Conservation (phyloP, 1,140 invertebrate genomes). For the Watersipora subatra region DNA sequence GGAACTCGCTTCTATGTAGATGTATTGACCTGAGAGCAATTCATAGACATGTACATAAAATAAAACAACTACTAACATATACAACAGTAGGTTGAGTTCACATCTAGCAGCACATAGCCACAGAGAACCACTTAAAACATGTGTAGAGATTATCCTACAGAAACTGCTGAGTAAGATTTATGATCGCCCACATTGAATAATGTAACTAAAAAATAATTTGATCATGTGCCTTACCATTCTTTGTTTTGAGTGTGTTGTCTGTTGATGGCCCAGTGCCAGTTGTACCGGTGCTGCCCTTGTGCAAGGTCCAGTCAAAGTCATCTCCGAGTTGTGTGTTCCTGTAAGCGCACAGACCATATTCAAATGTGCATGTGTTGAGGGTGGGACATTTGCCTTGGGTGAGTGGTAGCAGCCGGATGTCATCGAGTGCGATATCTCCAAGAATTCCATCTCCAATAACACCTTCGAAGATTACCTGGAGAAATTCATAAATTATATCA, state of each 20-base stretch:
- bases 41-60: too few species aligned
- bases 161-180: too few species aligned
- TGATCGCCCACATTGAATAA: too few species aligned
- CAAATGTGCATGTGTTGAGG: neutral
- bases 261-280: neutral
- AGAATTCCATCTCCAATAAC: constrained; percentile 50
- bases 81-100: too few species aligned
- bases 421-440: constrained; percentile 56
- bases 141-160: too few species aligned
- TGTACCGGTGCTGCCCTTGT: neutral
- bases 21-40: constrained; percentile 45
- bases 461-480: constrained; percentile 49
- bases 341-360: neutral
- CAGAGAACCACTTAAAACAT: too few species aligned
- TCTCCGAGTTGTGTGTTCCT: too few species aligned
- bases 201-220: too few species aligned
- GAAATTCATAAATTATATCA: constrained; percentile 13
- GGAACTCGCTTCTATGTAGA: constrained; percentile 25
- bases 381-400: constrained; percentile 4
- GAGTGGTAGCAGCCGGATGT: constrained; percentile 33
- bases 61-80: too few species aligned
- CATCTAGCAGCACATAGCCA: too few species aligned
- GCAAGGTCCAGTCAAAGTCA: neutral
- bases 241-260: constrained; percentile 13
- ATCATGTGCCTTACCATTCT: constrained; percentile 22